Evolutionary conservation across 1,140 invertebrate species (phyloP).

Genomic region (Trichogramma pretiosum): DNA sequence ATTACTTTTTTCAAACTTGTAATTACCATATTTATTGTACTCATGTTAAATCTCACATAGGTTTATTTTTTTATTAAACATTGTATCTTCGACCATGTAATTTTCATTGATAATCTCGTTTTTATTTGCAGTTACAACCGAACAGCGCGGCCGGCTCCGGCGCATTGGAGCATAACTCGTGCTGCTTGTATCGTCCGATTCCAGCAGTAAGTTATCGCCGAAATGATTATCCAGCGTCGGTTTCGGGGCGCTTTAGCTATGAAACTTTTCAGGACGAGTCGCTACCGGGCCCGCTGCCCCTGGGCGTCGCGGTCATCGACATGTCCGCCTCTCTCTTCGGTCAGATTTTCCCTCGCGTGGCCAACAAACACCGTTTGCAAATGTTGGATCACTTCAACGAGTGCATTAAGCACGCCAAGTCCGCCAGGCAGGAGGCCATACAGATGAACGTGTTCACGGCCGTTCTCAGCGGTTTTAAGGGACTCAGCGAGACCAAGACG

Average conservation of each 20-base stretch:
- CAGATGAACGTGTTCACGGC: slow-evolving; percentile 97
- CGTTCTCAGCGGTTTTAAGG: slow-evolving; percentile 79
- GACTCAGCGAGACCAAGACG: slow-evolving; percentile 78
- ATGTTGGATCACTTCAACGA: slow-evolving; percentile 96
- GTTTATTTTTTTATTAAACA: neutral
- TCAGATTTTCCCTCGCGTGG: slow-evolving; percentile 84
- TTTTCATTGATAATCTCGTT: no score
- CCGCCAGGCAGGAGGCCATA: slow-evolving; percentile 83
- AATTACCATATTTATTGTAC: slow-evolving; percentile 5
- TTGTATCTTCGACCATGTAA: no score
- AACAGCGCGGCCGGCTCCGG: slow-evolving; percentile 90
- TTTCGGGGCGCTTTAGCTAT: neutral
- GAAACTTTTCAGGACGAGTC: slow-evolving; percentile 45
- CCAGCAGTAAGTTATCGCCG: slow-evolving; percentile 44
- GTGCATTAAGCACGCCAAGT: slow-evolving; percentile 88
- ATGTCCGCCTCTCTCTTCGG: slow-evolving; percentile 88
- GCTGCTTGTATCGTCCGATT: slow-evolving; percentile 72
- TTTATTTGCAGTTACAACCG: slow-evolving; percentile 65
- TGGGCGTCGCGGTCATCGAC: slow-evolving; percentile 96
- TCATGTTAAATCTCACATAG: no score
- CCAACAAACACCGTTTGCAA: slow-evolving; percentile 91
- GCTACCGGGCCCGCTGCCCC: slow-evolving; percentile 77
- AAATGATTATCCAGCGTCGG: neutral
- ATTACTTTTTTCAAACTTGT: no score
- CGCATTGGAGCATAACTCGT: slow-evolving; percentile 90